phyloP scores from a whole-genome alignment of 2,797 vertebrate genomes.

The Rhinatrema bivittatum region DNA sequence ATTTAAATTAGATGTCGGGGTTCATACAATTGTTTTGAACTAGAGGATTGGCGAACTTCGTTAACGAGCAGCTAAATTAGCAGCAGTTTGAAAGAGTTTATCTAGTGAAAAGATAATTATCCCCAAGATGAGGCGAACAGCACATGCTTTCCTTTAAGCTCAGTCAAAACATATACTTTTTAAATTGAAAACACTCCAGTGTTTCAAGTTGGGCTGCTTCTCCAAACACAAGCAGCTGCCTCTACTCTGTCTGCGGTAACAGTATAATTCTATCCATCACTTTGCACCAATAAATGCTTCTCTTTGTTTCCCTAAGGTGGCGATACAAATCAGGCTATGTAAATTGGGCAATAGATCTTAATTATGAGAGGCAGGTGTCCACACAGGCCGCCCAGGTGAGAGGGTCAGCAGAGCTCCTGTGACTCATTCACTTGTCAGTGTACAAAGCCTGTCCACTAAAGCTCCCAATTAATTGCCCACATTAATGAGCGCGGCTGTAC shows the following conservation, averaged over 20 bases:
- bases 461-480: conserved; percentile 76
- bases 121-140: conserved; percentile 42
- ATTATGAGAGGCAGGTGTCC: conserved; percentile 90
- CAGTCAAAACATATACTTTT: conserved; percentile 67
- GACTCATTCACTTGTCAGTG: conserved; percentile 31
- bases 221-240: conserved; percentile 79
- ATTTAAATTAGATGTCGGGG: too few species aligned
- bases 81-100: conserved; percentile 37
- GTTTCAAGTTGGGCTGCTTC: conserved; percentile 44
- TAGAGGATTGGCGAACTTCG: too few species aligned
- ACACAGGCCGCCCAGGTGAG: conserved; percentile 77
- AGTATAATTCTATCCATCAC: conserved; percentile 71
- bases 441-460: conserved; percentile 42
- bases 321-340: conserved; percentile 77
- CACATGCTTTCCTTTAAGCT: conserved; percentile 65
- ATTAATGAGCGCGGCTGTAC: conserved; percentile 64
- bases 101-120: conserved; percentile 61
- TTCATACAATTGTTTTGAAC: too few species aligned
- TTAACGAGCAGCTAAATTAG: background rate
- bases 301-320: conserved; percentile 70
- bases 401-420: conserved; percentile 41
- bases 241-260: conserved; percentile 45
- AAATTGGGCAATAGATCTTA: conserved; percentile 80
- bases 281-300: conserved; percentile 56
- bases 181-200: conserved; percentile 39